Conservation (phyloP, 2,113 vertebrate genomes). For the Procavia capensis region DNA sequence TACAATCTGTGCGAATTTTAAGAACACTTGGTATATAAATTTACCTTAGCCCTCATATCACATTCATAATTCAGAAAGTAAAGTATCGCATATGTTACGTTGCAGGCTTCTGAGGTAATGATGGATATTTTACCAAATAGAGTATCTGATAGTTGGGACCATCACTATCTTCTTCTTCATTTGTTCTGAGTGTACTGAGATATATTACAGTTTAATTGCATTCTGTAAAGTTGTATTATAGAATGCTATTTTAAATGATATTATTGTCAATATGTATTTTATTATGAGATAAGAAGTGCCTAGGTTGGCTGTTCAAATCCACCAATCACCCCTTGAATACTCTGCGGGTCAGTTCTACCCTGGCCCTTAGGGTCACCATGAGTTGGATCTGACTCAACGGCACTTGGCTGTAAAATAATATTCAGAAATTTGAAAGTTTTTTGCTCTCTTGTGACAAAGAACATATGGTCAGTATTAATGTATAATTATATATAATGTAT, state of each 20-base stretch:
- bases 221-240: background rate
- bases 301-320: too few species aligned
- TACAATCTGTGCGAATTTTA: background rate
- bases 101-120: background rate
- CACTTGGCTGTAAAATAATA: background rate
- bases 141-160: background rate
- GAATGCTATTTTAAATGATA: background rate
- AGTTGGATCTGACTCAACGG: too few species aligned
- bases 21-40: background rate
- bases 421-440: background rate
- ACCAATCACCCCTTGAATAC: too few species aligned
- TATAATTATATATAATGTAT: too few species aligned
- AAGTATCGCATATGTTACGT: background rate
- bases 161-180: background rate
- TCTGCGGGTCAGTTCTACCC: too few species aligned
- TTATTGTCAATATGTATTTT: background rate
- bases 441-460: background rate
- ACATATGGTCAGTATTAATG: background rate
- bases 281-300: background rate
- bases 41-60: background rate
- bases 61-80: background rate
- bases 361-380: too few species aligned
- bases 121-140: background rate
- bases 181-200: background rate
- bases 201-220: background rate